These are phyloP conservation scores for Bubo blakistoni DNA, from an alignment of 2,113 vertebrate species.

Conservation along the genomic window DNA sequence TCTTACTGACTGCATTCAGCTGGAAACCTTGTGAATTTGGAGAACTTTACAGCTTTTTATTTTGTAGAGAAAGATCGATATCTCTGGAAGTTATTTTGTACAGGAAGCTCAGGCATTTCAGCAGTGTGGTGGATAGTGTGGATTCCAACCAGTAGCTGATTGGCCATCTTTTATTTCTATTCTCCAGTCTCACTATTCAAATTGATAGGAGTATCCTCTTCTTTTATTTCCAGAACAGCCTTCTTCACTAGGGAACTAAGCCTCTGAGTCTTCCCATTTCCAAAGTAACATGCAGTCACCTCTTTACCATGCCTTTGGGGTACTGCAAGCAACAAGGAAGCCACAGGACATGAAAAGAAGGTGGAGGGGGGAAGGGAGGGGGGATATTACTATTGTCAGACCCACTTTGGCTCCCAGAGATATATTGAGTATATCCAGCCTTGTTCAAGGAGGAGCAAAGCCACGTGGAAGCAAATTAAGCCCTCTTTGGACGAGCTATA, in stretches of 20 bases:
- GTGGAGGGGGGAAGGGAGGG: rapidly evolving
- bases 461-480: neutral
- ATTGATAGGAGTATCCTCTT: neutral
- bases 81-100: neutral
- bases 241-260: neutral
- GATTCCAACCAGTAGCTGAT: neutral
- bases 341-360: neutral
- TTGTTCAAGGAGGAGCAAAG: neutral
- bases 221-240: neutral
- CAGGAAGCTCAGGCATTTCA: neutral
- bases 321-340: neutral
- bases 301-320: neutral
- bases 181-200: neutral
- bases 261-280: neutral
- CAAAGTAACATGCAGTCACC: neutral
- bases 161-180: neutral
- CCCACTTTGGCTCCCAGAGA: neutral
- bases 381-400: neutral
- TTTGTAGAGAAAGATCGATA: neutral
- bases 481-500: neutral
- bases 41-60: neutral
- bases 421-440: neutral
- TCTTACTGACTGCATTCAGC: neutral
- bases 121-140: neutral
- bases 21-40: neutral